A percentile compares a stretch with the other conserved stretches of the same genome.
Conservation (phyloP, 2,113 vertebrate genomes). For the Athene cunicularia region DNA sequence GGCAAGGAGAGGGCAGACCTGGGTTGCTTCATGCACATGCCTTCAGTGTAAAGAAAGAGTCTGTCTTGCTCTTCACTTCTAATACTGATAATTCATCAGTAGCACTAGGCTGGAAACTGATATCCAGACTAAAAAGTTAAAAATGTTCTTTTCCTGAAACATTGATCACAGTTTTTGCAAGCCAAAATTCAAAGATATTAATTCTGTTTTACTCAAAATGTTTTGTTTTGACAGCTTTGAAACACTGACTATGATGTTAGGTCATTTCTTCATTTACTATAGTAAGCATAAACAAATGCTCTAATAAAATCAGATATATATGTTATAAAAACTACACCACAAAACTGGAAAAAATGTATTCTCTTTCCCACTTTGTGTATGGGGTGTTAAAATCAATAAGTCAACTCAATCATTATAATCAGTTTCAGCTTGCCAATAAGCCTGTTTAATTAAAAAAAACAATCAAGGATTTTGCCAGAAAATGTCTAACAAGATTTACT, state of each 20-base stretch:
- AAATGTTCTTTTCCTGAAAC: background rate
- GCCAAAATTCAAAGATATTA: background rate
- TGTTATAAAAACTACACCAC: background rate
- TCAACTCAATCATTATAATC: background rate
- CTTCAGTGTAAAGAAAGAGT: background rate
- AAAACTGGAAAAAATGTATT: background rate
- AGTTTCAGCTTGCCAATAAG: background rate
- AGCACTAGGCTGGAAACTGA: background rate
- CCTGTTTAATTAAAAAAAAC: background rate
- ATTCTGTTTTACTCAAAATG: background rate
- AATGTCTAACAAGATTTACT: background rate
- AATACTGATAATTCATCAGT: background rate
- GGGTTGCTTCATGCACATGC: accelerated
- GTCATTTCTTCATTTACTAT: background rate
- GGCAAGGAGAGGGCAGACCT: background rate
- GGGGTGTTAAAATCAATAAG: background rate
- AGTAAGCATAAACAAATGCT: background rate
- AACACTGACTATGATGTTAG: background rate
- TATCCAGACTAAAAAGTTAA: background rate
- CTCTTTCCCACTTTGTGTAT: background rate
- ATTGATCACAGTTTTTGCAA: background rate
- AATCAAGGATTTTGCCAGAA: background rate
- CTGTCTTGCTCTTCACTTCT: background rate
- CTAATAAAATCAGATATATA: background rate
- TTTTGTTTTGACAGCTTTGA: background rate